phyloP scores from a whole-genome alignment of 2,113 vertebrate species.

The Carassius auratus region DNA sequence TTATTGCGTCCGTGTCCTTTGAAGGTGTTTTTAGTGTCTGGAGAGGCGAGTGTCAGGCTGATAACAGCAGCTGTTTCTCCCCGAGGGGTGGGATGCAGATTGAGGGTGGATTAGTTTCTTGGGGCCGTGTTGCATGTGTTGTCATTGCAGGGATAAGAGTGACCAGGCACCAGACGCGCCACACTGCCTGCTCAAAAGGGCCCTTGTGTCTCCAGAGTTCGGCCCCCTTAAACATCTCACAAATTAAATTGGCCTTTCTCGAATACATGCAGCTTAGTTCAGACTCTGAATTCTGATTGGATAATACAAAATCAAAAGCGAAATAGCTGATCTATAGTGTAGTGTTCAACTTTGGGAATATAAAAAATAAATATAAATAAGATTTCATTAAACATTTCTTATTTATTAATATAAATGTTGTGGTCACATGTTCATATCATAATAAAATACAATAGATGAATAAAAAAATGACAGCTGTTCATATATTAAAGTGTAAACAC shows the following conservation, averaged over 20 bases:
- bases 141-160: conserved; percentile 44
- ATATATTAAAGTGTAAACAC: too few relatives aligned
- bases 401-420: too few relatives aligned
- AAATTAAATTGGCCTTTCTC: conserved; percentile 35
- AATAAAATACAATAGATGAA: too few relatives aligned
- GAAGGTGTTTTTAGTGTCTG: conserved; percentile 20
- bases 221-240: conserved; percentile 16
- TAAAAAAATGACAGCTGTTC: too few relatives aligned
- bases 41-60: conserved; percentile 6
- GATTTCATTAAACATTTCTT: too few relatives aligned
- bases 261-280: conserved; percentile 22
- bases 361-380: too few relatives aligned
- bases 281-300: conserved; percentile 13
- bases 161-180: conserved; percentile 31
- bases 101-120: conserved; percentile 48
- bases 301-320: neutral
- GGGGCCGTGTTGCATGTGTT: conserved; percentile 27
- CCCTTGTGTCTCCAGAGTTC: neutral
- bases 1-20: conserved; percentile 11
- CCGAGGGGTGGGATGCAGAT: conserved; percentile 24
- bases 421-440: too few relatives aligned
- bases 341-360: neutral
- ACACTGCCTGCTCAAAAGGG: conserved; percentile 42
- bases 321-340: neutral
- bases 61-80: conserved; percentile 35